phyloP scores from a whole-genome alignment of 2,113 vertebrate species.

The Mus musculus region GRCm39 chr11:77966501-77967000 shows the following conservation, averaged over 20 bases:
- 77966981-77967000: not conserved
- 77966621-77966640: slow-evolving; percentile 92
- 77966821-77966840: slow-evolving; percentile 92
- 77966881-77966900: slow-evolving; percentile 50
- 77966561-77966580: slow-evolving; percentile 91
- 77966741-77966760: not conserved
- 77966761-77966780: slow-evolving; percentile 35
- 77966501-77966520: not conserved
- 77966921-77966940: not conserved
- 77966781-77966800: not conserved
- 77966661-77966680: slow-evolving; percentile 80
- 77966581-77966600: slow-evolving; percentile 90
- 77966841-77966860: slow-evolving; percentile 93
- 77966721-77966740: not conserved
- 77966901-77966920: not conserved
- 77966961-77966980: not conserved
- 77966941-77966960: not conserved
- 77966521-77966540: not conserved
- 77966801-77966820: slow-evolving; percentile 87
- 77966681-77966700: not conserved
- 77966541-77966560: slow-evolving; percentile 95
- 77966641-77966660: slow-evolving; percentile 94
- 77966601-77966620: slow-evolving; percentile 90
- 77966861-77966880: slow-evolving; percentile 93
- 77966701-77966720: not conserved